Base-by-base conservation (phyloP, 2,888 invertebrate species). In the Pyralis farinalis region DNA sequence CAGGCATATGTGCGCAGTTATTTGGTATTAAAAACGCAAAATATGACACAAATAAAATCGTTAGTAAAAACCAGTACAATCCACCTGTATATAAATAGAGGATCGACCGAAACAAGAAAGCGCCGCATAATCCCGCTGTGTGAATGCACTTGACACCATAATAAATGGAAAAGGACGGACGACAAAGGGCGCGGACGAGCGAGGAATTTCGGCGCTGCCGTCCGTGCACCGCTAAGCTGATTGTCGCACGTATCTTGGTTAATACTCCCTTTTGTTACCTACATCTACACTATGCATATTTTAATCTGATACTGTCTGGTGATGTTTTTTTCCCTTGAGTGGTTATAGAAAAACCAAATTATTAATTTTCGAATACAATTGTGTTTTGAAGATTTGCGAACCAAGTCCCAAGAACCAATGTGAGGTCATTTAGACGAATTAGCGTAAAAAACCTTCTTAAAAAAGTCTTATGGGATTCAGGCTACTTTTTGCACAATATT, bases 101-200 rank as follows among this genome's bases (percentile, higher is more conserved):
- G 43, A 58, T 50, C 47, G 56, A 66, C 60, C 57, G 50, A 59
- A 70, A 66, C 58, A 70, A 62, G 68, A 75, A 75, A 75, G 71
- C 72, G 71, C 74, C 73, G 66, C 67, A 64, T 68, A 70, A 69
- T 68, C 61, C 57, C 59, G 66, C 60, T 61, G 66, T 65, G 63
- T 73, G 71, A 74, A 73, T 69, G 74, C 77, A 79, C 75, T 80
- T 77, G 80, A 78, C 81, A 75, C 76, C 67, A 65, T 73, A 76
- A 79, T 74, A 79, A 79, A 82, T 76, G 75, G 76, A 64, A 64
- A 63, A 59, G 61, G 53, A 42, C 50, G 55, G 46, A 37, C 49
- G 65, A 76, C 72, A 75, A 76, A 68, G 63, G 64, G 46, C 49
- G 47, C 57, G 32, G 30, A 22, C 55, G 47, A 44, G 46, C 59